Percentiles rank a stretch among this genome's conserved stretches.
phyloP scores from a whole-genome alignment of 1,140 invertebrate genomes.

The Caenorhabditis tropicalis region DNA sequence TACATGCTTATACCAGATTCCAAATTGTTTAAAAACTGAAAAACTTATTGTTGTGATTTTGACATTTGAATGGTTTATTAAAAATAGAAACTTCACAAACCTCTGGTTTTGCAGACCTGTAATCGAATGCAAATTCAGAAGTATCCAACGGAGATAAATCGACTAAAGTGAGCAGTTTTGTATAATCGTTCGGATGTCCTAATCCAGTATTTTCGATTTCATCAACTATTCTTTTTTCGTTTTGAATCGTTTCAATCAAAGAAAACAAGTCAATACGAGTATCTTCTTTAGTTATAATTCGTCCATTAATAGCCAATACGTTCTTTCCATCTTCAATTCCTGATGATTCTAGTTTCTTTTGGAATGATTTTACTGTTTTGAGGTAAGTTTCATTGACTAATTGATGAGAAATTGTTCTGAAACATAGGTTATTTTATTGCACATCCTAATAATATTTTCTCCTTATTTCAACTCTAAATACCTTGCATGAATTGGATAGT shows the following conservation, averaged over 20 bases:
- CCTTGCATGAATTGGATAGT: not conserved
- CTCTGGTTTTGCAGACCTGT: not conserved
- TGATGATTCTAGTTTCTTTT: not conserved
- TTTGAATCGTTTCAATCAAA: not conserved
- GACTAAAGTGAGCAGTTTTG: not conserved
- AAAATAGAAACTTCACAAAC: not conserved
- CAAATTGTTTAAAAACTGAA: conserved; percentile 6
- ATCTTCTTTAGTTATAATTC: not conserved
- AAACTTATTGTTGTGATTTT: not conserved
- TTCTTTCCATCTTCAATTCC: not conserved
- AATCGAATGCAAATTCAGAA: not conserved
- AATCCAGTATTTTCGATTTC: not conserved
- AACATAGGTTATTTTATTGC: not conserved
- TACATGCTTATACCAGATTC: not conserved
- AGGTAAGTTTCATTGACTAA: not conserved
- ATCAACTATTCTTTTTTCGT: not conserved
- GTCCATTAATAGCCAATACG: not conserved
- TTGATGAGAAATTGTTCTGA: not conserved
- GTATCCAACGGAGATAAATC: not conserved
- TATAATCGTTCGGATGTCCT: not conserved
- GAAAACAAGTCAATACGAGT: not conserved
- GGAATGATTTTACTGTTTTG: not conserved
- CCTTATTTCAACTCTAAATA: too few relatives aligned
- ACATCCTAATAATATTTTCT: too few relatives aligned
- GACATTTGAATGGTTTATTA: not conserved